Base-by-base conservation (phyloP, 2,113 vertebrate species). In the Xiphophorus couchianus region DNA sequence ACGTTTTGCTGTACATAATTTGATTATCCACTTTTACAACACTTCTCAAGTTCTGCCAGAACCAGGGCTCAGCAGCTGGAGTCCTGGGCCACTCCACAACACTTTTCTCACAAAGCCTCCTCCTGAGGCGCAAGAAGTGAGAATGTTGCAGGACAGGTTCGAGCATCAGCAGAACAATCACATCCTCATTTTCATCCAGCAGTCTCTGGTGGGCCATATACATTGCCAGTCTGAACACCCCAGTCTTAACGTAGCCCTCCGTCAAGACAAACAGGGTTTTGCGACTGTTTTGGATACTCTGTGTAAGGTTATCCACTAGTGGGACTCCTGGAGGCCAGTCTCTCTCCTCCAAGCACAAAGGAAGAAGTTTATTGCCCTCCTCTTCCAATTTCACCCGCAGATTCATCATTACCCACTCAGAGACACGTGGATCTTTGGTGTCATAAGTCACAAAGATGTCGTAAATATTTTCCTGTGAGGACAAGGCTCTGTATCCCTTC, bases 61-160 rank as follows among this genome's bases (percentile, higher is more conserved):
- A 96, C 92, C 95, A 94, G 8, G 86, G 82, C 61, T 95, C 90
- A 0, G 94, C 93, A 0, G 94, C 93, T 5, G 95, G 88, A 7
- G 94, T 95, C 62, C 85, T 91, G 0, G 96, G 96, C 96, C 96
- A 97, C 65, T 95, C 93, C 12, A 97, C 83, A 11, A 97, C 90
- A 29, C 96, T 96, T 30, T 90, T 89, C 37, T 87, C 91, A 30
- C 95, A 96, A 66, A 97, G 84, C 25, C 95, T 91, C 73, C 74
- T 92, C 42, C 95, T 88, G 62, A 97, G 91, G 1, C 93, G 91
- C 71, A 97, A 67, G 76, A 96, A 96, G 84, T 95, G 94, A 0
- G 95, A 96, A 31, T 96, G 69, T 69, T 95, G 96, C 71, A 97
- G 69, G 54, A 96, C 95, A 0, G 96, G 95, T 81, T 97, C 95